Base-by-base conservation (phyloP, 2,888 invertebrate species). In the Malachius bipustulatus region DNA sequence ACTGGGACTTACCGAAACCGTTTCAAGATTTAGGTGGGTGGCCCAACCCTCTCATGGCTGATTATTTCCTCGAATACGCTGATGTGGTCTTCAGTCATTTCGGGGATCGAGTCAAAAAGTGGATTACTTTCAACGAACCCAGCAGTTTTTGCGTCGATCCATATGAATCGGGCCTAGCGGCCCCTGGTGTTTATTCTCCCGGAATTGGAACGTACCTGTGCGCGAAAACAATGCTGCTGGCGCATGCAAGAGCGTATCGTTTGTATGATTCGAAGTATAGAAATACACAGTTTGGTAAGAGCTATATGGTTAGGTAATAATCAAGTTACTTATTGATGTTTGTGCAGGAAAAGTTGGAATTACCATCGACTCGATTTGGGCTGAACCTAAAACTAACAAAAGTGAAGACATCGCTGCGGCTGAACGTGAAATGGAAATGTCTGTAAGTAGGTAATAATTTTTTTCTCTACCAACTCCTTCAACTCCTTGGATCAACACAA, bases 221-320 rank as follows among this genome's bases (percentile, higher is more conserved):
- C 36, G 71, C 65, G 0, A 76, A 76, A 49, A 75, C 71, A 38
- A 59, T 77, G 30, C 59, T 82, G 4, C 51, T 70, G 29, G 75
- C 81, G 0, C 82, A 82, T 48, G 78, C 71, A 0, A 66, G 60
- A 48, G 73, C 69, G 0, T 82, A 76, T 49, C 63, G 66, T 6
- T 50, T 75, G 48, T 78, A 73, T 46, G 52, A 73, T 26, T 47
- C 57, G 1, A 58, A 67, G 9, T 77, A 64, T 49, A 61, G 57
- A 43, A 15, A 49, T 1, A 42, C 43, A 15, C 55, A 57, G 33
- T 42, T 41, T 33, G 55, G 54, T 50, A 41, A 40, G n/a, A 30
- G 4, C 14, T 12, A 36, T n/a, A n/a, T n/a, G n/a, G n/a, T n/a
- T 19, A 19, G 6, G 24, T 19, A 8, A 19, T 19, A 19, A 8